These are phyloP conservation scores for Hyles lineata DNA, from an alignment of 2,888 invertebrate genomes.

Conservation along the genomic window DNA sequence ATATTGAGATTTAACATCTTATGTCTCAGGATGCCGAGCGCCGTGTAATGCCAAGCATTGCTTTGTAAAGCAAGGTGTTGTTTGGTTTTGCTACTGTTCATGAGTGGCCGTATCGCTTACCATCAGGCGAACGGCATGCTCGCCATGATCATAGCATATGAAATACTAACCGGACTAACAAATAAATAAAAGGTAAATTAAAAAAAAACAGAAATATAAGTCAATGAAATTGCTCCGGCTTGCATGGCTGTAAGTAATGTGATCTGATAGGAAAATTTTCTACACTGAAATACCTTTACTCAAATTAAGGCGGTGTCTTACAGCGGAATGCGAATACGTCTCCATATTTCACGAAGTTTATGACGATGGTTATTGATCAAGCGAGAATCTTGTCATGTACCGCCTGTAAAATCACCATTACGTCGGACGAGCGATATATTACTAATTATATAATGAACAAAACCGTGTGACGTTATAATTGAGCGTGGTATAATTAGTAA, in stretches of 20 bases:
- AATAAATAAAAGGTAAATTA: too few species aligned
- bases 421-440: background rate
- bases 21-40: too few species aligned
- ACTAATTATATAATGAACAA: background rate
- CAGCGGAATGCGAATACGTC: background rate
- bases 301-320: background rate
- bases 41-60: too few species aligned
- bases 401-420: background rate
- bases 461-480: background rate
- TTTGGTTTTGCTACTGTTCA: too few species aligned
- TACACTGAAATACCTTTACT: background rate
- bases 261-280: background rate
- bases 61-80: too few species aligned
- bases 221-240: too few species aligned
- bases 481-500: constrained; percentile 8
- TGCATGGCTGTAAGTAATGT: background rate
- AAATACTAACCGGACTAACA: too few species aligned
- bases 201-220: too few species aligned
- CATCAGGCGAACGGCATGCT: too few species aligned
- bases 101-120: too few species aligned
- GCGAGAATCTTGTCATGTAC: background rate
- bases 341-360: constrained; percentile 12
- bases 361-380: background rate
- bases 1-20: too few species aligned
- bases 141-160: too few species aligned